phyloP scores from a whole-genome alignment of 2,888 invertebrate species.

The Smittia sp. region DNA sequence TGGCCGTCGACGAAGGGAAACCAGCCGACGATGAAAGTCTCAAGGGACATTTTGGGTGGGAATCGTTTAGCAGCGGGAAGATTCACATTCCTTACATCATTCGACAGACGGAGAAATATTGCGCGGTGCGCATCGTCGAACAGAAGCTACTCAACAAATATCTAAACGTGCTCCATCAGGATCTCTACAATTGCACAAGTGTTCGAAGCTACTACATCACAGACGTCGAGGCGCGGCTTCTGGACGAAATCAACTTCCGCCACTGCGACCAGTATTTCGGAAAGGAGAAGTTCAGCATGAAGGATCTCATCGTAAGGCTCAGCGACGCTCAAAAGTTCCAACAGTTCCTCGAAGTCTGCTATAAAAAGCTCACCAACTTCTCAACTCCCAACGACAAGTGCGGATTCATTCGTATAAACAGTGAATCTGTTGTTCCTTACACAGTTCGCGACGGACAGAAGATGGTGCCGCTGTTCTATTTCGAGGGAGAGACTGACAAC shows the following conservation, averaged over 20 bases:
- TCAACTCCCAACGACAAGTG: constrained; percentile 74
- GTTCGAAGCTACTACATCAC: constrained; percentile 92
- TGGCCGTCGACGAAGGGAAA: constrained; percentile 34
- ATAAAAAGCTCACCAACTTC: constrained; percentile 71
- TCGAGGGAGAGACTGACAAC: constrained; percentile 84
- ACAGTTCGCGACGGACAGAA: constrained; percentile 79
- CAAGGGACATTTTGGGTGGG: constrained; percentile 87
- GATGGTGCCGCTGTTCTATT: constrained; percentile 88
- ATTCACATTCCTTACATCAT: constrained; percentile 85
- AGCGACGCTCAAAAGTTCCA: constrained; percentile 88
- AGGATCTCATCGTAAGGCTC: constrained; percentile 85
- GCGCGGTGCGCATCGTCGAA: constrained; percentile 93
- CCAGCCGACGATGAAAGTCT: constrained; percentile 68
- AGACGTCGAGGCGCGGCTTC: constrained; percentile 80
- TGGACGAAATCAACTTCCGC: constrained; percentile 88
- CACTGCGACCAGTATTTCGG: constrained; percentile 92
- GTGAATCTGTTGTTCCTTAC: constrained; percentile 90
- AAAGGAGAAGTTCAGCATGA: constrained; percentile 78
- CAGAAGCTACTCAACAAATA: constrained; percentile 85
- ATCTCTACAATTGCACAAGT: constrained; percentile 87
- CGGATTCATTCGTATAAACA: constrained; percentile 88
- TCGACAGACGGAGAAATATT: constrained; percentile 78
- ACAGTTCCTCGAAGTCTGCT: constrained; percentile 85
- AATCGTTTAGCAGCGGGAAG: constrained; percentile 69
- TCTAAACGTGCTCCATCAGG: constrained; percentile 81